Conservation (phyloP, 2,888 invertebrate species). For the Sphaerophoria rueppellii region DNA sequence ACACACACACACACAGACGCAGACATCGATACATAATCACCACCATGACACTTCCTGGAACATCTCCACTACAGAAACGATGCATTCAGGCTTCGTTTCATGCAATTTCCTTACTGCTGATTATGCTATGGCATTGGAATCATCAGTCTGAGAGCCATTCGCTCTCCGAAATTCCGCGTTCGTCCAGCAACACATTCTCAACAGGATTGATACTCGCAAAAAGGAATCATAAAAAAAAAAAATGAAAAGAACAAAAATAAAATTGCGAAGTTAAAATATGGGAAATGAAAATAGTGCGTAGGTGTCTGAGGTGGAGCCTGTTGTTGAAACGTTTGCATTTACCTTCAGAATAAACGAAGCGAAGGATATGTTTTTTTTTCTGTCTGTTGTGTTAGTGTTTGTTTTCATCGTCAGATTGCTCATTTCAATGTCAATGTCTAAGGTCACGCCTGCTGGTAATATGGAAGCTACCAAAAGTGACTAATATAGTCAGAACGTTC, state of each 20-base stretch:
- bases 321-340: slow-evolving; percentile 6
- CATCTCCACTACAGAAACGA: slow-evolving; percentile 22
- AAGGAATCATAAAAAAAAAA: not conserved
- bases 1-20: not conserved
- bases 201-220: slow-evolving; percentile 31
- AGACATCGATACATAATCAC: slow-evolving; percentile 35
- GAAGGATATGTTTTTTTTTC: slow-evolving; percentile 9
- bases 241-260: not conserved
- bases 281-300: slow-evolving; percentile 65
- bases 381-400: not conserved
- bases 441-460: slow-evolving; percentile 64
- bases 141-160: slow-evolving; percentile 5
- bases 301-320: slow-evolving; percentile 72
- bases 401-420: slow-evolving; percentile 25
- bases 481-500: slow-evolving; percentile 35
- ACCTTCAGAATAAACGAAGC: slow-evolving; percentile 22
- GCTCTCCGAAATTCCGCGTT: not conserved
- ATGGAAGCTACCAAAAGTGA: slow-evolving; percentile 34
- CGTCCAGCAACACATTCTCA: slow-evolving; percentile 30
- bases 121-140: slow-evolving; percentile 39
- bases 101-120: slow-evolving; percentile 28
- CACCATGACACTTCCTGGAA: slow-evolving; percentile 47
- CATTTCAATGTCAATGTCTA: slow-evolving; percentile 65
- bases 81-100: not conserved
- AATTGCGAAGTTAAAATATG: slow-evolving; percentile 39